Base-by-base conservation (phyloP, 2,888 invertebrate species). In the Tetanocera ferruginea region DNA sequence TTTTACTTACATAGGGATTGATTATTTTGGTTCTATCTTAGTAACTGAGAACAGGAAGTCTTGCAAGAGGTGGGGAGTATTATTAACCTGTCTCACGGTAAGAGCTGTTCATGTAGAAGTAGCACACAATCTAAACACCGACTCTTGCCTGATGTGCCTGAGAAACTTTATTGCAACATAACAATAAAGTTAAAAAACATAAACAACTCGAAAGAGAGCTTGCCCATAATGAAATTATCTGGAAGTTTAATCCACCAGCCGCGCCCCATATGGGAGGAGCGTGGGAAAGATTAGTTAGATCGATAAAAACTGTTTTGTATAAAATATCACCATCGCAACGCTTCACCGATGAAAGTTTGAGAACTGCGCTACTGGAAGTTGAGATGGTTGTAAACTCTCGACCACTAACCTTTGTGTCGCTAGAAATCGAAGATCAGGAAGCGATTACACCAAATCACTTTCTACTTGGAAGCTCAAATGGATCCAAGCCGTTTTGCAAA, bases 1-100 rank as follows among this genome's bases (percentile, higher is more conserved):
- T 5, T 82, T 82, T 49, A 76, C 78, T 0, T 80, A 79, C 51
- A 81, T 79, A 9, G 82, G 81, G 1, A 14, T 81, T 8, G 82
- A 83, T 57, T 81, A 77, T 60, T 81, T 79, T n/a, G 81, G 81
- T 2, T 80, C 81, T 0, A 14, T 78, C 17, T 37, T 71, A n/a
- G 43, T 80, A 3, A 25, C 76, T 0, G 75, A 75, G 1, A 14
- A 28, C 3, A 60, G 80, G 9, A 79, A 73, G 14, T 71, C 60
- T 5, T 80, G 78, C 60, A 80, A 81, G 49, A 60, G 80, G 28
- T 80, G 77, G 25, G 80, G 78, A 3, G 80, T 78, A 2, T 52
- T 80, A 25, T 11, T 81, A 5, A 81, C 80, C 0, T 78, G 81
- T 25, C 74, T 81, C 19, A 80, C 79, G 1, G 79, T 74, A n/a